Base-by-base conservation (phyloP, 2,113 vertebrate species). In the Thalassarche chlororhynchos region DNA sequence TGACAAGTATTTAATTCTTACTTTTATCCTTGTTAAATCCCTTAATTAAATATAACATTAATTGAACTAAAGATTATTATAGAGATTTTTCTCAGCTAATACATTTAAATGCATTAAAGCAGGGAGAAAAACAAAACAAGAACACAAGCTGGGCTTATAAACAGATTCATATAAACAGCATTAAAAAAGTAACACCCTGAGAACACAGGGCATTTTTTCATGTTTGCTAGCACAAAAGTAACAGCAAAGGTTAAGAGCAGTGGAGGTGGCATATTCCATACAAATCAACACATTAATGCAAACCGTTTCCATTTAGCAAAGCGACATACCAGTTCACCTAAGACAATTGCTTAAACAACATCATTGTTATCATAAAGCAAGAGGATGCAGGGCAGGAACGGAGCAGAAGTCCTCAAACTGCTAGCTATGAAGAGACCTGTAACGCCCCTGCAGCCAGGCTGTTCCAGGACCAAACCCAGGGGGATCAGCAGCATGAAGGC, bases 11-110 rank as follows among this genome's bases (percentile, higher is more conserved):
- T 90, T 95, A 91, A 94, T 77, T 83, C 32, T 92, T 89, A 80
- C 5, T 74, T 96, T 94, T 64, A 89, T n/a, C 58, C 55, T 38
- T 74, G 13, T 66, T 83, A 91, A 96, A 89, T 74, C 66, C 68
- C 80, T 95, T 95, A 91, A 95, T 96, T 95, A 97, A 94, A 93
- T 69, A 57, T 46, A 95, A 44, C 12, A 60, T 62, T 69, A 91
- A 89, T 65, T 76, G 62, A 92, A 31, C 61, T 72, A 83, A 72
- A 79, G 54, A 85, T 79, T 83, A 95, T 72, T 80, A 69, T 15
- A 36, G 75, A 84, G 58, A 38, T 78, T 86, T 64, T 89, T 83
- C 71, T 90, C 68, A 74, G 70, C 28, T 86, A 89, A 94, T 83
- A 91, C 15, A 52, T 91, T 92, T 71, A 89, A 78, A 84, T 76